Evolutionary conservation across 2,113 vertebrate species (phyloP).

Genomic region (Zapus hudsonius): DNA sequence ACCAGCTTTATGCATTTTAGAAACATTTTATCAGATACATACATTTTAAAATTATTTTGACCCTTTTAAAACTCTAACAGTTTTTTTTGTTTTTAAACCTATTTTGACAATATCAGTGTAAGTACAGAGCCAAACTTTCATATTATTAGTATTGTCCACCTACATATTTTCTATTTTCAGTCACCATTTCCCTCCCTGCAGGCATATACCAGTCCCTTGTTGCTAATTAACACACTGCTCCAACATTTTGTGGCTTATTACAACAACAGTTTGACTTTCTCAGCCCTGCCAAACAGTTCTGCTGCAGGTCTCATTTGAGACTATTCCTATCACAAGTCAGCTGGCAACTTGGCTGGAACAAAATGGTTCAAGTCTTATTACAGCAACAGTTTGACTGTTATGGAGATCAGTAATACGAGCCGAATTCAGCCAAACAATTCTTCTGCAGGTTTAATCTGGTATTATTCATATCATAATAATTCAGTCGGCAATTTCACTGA

Average conservation of each 20-base stretch:
- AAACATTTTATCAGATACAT: neutral
- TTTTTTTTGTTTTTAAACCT: neutral
- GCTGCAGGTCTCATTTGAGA: no score
- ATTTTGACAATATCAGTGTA: neutral
- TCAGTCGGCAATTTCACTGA: neutral
- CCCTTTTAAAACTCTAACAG: neutral
- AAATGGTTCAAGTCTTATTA: neutral
- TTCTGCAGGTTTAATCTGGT: neutral
- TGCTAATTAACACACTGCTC: neutral
- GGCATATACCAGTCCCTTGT: neutral
- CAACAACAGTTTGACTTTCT: no score
- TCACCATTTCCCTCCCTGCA: neutral
- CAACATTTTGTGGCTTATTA: neutral
- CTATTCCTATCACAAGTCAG: no score
- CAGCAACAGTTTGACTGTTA: neutral
- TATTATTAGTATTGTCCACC: neutral
- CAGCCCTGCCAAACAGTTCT: no score
- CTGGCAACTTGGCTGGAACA: no score
- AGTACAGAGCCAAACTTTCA: neutral
- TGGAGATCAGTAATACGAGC: neutral
- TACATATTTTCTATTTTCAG: neutral
- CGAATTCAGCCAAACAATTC: neutral
- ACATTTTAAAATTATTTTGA: neutral
- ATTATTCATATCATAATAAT: neutral
- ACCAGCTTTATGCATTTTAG: no score